phyloP scores from a whole-genome alignment of 2,113 vertebrate species.

The Phylloscopus trochiloides region DNA sequence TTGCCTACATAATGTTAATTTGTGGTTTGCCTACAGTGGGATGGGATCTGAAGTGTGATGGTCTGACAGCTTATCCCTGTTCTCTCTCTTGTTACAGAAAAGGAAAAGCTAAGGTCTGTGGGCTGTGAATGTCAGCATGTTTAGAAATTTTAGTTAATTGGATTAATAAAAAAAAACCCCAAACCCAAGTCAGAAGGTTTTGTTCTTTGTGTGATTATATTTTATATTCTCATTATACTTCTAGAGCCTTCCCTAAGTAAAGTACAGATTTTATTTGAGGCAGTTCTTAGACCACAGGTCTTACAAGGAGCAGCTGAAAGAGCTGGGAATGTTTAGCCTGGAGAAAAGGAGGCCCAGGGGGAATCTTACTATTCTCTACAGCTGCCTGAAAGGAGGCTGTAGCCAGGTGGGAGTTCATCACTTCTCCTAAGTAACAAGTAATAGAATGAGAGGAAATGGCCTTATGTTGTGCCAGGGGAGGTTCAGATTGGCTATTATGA shows the following conservation, averaged over 20 bases:
- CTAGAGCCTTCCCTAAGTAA: neutral
- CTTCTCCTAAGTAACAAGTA: neutral
- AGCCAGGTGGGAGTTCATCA: rapidly evolving
- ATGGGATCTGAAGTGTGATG: neutral
- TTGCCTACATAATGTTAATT: neutral
- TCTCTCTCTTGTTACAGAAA: neutral
- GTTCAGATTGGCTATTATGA: neutral
- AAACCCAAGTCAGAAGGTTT: neutral
- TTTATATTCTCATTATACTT: neutral
- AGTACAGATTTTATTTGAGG: neutral
- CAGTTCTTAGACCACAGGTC: neutral
- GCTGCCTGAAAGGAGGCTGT: neutral
- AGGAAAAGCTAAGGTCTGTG: neutral
- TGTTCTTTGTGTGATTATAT: neutral
- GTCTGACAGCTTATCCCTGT: neutral
- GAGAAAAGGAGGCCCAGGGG: neutral
- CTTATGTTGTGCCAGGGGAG: neutral
- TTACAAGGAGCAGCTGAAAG: neutral
- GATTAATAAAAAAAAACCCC: neutral
- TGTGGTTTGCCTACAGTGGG: neutral
- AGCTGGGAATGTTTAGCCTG: neutral
- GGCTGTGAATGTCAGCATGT: neutral
- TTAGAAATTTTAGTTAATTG: neutral
- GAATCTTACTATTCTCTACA: neutral
- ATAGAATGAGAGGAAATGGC: neutral